Evolutionary conservation across 1,140 invertebrate species (phyloP).

Genomic region (Calycopis cecrops): DNA sequence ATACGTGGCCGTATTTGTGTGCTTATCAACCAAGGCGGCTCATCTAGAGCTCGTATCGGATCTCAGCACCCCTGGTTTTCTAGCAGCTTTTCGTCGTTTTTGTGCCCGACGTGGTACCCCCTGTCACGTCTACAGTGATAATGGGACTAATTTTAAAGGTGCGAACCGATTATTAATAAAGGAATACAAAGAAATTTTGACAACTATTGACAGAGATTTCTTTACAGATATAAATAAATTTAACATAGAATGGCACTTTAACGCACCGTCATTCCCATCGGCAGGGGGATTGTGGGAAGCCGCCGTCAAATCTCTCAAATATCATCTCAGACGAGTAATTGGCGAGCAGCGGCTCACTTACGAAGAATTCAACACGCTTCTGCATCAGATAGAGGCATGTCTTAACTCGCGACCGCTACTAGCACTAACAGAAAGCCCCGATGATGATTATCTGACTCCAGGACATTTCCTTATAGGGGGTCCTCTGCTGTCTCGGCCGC

Average conservation of each 20-base stretch:
- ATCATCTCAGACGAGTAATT: slow-evolving; percentile 31
- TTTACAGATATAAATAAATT: slow-evolving; percentile 18
- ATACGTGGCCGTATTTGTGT: background rate
- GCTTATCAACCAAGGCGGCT: too few species aligned
- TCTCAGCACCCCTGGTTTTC: too few species aligned
- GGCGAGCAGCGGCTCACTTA: slow-evolving; percentile 21
- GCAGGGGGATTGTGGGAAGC: slow-evolving; percentile 50
- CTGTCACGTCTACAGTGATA: slow-evolving; percentile 18
- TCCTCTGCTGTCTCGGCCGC: slow-evolving; percentile 8
- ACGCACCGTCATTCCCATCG: slow-evolving; percentile 27
- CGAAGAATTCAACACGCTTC: too few species aligned
- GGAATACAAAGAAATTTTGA: slow-evolving; percentile 11
- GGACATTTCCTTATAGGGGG: slow-evolving; percentile 21
- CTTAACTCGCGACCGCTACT: too few species aligned
- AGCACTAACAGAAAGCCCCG: too few species aligned
- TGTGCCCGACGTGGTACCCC: slow-evolving; percentile 10
- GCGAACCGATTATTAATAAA: slow-evolving; percentile 14
- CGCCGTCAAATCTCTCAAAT: slow-evolving; percentile 38
- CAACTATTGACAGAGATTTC: slow-evolving; percentile 15
- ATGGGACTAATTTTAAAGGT: slow-evolving; percentile 20
- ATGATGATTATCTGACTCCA: too few species aligned
- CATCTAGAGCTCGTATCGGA: too few species aligned
- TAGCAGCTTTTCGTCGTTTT: too few species aligned
- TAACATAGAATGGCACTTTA: too few species aligned
- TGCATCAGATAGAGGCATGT: too few species aligned